Evolutionary conservation across 2,113 vertebrate species (phyloP).

Genomic region (Cathartes aura): DNA sequence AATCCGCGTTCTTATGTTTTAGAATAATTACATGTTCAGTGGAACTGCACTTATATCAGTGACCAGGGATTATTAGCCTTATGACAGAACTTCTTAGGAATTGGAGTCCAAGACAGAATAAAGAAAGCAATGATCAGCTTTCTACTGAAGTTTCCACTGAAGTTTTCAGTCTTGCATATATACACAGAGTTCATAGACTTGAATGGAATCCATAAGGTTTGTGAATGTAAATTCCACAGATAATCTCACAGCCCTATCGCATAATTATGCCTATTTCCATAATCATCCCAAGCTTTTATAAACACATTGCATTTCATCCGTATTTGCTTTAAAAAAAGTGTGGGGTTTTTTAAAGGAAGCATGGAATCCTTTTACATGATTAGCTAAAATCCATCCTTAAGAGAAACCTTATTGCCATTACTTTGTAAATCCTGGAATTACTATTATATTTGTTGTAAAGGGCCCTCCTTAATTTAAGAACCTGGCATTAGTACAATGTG

Average conservation of each 20-base stretch:
- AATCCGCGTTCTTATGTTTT: not conserved
- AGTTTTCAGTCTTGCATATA: not conserved
- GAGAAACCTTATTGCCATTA: not conserved
- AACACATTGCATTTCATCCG: not conserved
- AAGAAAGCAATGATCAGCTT: not conserved
- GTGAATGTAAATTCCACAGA: not conserved
- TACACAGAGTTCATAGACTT: not conserved
- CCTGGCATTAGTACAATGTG: conserved; percentile 4
- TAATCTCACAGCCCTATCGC: not conserved
- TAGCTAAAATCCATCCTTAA: conserved; percentile 27
- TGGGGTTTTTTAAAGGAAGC: not conserved
- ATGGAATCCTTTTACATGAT: not conserved
- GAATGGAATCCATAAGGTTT: not conserved
- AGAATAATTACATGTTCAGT: not conserved
- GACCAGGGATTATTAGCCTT: not conserved
- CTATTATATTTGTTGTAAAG: not conserved
- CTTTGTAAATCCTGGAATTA: conserved; percentile 40
- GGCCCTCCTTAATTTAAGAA: not conserved
- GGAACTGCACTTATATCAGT: not conserved
- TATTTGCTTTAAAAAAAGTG: not conserved
- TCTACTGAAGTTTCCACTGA: not conserved
- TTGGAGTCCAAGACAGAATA: not conserved
- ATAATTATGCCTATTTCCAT: not conserved
- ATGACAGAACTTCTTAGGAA: not conserved
- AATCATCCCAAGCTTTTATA: not conserved